Conservation (phyloP, 2,113 vertebrate genomes). For the Hylia prasina region DNA sequence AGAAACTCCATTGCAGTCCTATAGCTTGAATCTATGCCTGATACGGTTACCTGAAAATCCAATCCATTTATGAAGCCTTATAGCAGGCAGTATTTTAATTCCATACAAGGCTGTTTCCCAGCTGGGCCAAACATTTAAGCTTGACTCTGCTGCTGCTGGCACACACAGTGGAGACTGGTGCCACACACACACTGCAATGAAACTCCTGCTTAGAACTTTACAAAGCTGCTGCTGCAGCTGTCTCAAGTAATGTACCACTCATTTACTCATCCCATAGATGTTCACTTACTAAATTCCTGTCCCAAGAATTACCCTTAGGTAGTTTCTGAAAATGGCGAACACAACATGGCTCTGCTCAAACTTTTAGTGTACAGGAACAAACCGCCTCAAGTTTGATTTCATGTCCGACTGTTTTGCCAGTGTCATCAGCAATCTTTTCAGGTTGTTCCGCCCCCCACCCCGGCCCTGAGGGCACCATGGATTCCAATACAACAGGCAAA, state of each 20-base stretch:
- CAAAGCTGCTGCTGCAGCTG: background rate
- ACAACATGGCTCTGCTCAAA: background rate
- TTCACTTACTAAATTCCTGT: background rate
- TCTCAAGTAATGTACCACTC: background rate
- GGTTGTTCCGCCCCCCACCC: no score
- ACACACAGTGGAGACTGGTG: background rate
- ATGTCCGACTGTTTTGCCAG: background rate
- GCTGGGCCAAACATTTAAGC: background rate
- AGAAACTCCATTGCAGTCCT: background rate
- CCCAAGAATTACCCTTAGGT: background rate
- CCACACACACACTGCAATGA: background rate
- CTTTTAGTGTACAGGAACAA: background rate
- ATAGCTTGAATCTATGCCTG: background rate
- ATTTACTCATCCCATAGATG: background rate
- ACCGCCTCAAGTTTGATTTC: background rate
- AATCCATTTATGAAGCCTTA: background rate
- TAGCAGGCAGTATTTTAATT: background rate
- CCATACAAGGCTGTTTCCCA: background rate
- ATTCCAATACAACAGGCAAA: background rate
- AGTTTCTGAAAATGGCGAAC: background rate
- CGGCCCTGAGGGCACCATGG: background rate
- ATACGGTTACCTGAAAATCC: background rate
- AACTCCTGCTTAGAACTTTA: background rate
- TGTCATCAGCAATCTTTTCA: background rate
- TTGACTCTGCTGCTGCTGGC: background rate